Evolutionary conservation across 2,113 vertebrate genomes (phyloP), one percentile per base, ranked within the genome.

Genomic region (Poeciliopsis occidentalis): DNA sequence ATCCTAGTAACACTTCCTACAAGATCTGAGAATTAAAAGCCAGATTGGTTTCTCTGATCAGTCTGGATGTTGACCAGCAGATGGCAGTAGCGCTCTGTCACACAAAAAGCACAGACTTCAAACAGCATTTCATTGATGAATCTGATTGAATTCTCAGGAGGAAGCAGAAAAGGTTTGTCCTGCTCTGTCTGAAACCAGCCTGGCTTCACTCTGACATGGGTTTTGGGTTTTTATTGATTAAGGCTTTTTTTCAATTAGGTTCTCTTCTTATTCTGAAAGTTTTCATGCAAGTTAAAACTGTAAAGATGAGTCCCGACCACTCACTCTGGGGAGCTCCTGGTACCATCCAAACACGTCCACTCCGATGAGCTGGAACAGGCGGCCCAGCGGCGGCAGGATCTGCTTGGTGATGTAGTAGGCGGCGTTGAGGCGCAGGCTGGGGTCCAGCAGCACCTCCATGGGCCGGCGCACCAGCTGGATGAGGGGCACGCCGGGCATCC

Each of bases 381-480:
- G 95, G 22, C 95, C 95, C 66, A 99, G 92, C 0, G 98, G 97
- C 0, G 98, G 97, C 84, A 99, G 95, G 72, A 99, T 98, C 80
- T 99, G 98, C 87, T 99, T 99, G 91, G 94, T 97, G 83, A 99
- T 96, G 70, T 99, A 99, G 91, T 99, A 99, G 0, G 94, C 94
- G 66, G 96, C 92, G 7, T 99, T 99, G 86, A 98, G 93, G 71
- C 97, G 95, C 69, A 99, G 92, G 73, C 80, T 85, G 27, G 96
- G 90, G 78, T 99, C 97, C 90, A 97, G 97, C 47, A 99, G 94
- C 39, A 97, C 92, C 34, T 99, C 98, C 4, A 95, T 37, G 29
- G 98, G 98, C 61, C 95, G 93, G 2, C 96, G 94, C 22, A 99
- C 97, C 71, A 99, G 93, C 93, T 98, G 97, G 83, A 99, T 99